Conservation (phyloP, 2,113 vertebrate genomes). For the Clarias gariepinus region DNA sequence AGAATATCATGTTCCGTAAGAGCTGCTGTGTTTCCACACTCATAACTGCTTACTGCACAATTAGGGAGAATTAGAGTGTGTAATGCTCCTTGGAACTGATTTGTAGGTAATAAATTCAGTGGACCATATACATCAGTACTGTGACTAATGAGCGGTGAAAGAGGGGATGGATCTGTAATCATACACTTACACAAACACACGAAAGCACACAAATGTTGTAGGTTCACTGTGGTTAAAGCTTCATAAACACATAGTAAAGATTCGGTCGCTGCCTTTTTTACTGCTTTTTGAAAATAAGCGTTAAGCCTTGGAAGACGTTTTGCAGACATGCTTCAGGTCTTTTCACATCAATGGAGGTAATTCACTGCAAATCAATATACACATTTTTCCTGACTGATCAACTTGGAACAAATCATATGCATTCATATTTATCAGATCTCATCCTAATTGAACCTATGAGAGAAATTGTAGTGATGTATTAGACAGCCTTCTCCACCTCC, state of each 20-base stretch:
- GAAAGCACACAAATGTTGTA: not conserved
- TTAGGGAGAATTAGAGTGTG: not conserved
- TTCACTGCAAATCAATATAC: not conserved
- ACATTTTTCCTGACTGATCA: constrained; percentile 1
- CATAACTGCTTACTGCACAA: not conserved
- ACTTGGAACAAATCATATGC: not conserved
- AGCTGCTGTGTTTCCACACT: not conserved
- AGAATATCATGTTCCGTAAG: not conserved
- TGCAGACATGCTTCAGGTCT: not conserved
- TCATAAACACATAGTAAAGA: not conserved
- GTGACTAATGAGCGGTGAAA: not conserved
- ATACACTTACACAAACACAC: not conserved
- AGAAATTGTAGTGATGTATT: not conserved
- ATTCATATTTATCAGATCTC: not conserved
- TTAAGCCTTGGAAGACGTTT: not conserved
- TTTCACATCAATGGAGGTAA: not conserved
- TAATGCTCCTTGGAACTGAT: not conserved
- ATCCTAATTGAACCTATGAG: not conserved
- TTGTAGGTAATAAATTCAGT: not conserved
- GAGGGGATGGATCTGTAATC: constrained; percentile 2
- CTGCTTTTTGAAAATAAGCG: not conserved
- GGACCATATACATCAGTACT: not conserved
- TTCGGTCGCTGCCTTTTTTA: not conserved
- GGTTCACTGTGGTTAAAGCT: not conserved
- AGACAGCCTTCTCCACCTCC: not conserved